Evolutionary conservation across 2,113 vertebrate species (phyloP), one percentile per base, ranked within the genome.

Genomic region (Phoxinus phoxinus): DNA sequence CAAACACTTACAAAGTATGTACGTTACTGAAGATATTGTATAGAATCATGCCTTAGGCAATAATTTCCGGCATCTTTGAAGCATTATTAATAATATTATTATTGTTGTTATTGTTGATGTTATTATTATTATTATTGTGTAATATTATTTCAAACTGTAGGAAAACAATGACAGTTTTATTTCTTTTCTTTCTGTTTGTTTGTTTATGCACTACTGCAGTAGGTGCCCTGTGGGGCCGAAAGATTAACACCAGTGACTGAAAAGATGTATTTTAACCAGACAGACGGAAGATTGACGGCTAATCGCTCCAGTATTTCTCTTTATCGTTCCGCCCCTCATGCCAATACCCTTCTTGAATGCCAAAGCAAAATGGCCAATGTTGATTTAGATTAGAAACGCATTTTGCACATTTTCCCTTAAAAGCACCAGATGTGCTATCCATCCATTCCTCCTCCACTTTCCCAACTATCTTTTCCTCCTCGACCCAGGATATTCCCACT

Each of bases 31-130:
- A 90, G 85, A 90, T 89, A 88, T 86, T 91, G 88, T 90, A 94
- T 96, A 96, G 95, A 95, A 90, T 96, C 94, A 93, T 94, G 94
- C 93, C 86, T 95, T 96, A 96, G 95, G 96, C 95, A 96, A 95
- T 96, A 96, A 96, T 93, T 94, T 94, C 95, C 95, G 94, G 95
- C 95, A 94, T 94, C 94, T 95, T 95, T 94, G 94, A 92, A 95
- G 95, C 96, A 94, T 95, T 94, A 94, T 93, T 94, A 95, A 95
- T 94, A 95, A 95, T 90, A 86, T 88, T 88, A 94, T 93, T 95
- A 94, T 95, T 94, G 93, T 93, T 94, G 94, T 96, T 94, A 94
- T 93, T 94, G 94, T 95, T 85, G 87, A 83, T 82, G 65, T 85
- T 87, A 75, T 87, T 86, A 67, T 87, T 82, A 74, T 87, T 85